Evolutionary conservation across 2,888 invertebrate genomes (phyloP), one percentile per base, ranked within the genome.

Genomic region (Xestia xanthographa): DNA sequence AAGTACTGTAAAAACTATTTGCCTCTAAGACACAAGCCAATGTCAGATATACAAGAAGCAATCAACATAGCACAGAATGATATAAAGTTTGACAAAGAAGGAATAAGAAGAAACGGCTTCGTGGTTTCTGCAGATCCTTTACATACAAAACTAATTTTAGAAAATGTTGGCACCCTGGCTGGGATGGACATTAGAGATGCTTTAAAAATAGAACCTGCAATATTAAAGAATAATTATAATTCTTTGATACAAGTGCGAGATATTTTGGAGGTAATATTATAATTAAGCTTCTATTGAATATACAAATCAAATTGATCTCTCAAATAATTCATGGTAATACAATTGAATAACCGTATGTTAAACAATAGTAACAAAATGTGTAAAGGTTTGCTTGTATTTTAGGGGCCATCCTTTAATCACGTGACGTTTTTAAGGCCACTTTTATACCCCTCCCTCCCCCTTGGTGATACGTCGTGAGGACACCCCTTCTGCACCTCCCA

Each of bases 151-250:
- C 93, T 96, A 22, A 97, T 98, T 58, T 87, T 98, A 5, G 91
- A 94, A 11, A 96, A 97, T 89, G 96, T 98, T 63, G 92, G 94
- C 2, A 93, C 92, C 0, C 91, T 98, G 53, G 97, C 96, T 70
- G 97, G 97, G 0, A 87, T 97, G 3, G 96, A 97, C 84, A 96
- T 98, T 66, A 93, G 94, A 75, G 95, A 96, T 22, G 96, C 97
- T 50, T 95, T 97, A 53, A 94, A 91, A 87, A 91, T 91, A 34
- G 96, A 97, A 87, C 98, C 98, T 20, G 97, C 97, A 83, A 96
- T 98, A 83, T 92, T 98, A 68, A 97, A 97, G 93, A 97, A 97
- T 71, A 95, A 97, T 68, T 97, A 97, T 77, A 96, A 96, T 78
- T 92, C 97, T 29, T 90, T 98, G 38, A 83, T 96, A 62, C 94